phyloP scores from a whole-genome alignment of 2,797 vertebrate species.

The Linurgus olivaceus region DNA sequence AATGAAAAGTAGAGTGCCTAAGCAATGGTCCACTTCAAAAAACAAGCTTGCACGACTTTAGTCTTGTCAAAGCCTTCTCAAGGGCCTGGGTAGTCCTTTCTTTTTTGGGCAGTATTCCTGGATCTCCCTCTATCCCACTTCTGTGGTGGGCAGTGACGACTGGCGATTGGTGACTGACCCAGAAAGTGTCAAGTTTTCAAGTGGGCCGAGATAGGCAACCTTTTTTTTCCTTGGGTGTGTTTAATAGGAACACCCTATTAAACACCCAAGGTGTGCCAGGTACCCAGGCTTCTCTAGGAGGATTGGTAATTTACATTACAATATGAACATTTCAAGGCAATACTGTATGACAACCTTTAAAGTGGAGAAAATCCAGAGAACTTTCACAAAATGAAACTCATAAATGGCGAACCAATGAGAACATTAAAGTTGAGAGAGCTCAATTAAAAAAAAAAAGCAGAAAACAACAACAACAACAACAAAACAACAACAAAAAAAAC shows the following conservation, averaged over 20 bases:
- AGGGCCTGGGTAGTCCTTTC: neutral
- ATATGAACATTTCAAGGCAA: neutral
- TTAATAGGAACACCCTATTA: neutral
- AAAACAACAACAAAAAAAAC: too few relatives aligned
- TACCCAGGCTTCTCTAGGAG: neutral
- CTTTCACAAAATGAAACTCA: neutral
- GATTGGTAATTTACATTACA: neutral
- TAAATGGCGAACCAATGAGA: neutral
- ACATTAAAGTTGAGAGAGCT: neutral
- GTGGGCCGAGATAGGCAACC: neutral
- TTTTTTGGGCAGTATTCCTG: neutral
- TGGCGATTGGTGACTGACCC: neutral
- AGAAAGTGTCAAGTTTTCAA: neutral
- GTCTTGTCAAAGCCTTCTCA: neutral
- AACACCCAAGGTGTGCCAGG: neutral
- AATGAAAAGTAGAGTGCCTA: neutral
- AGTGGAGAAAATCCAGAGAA: neutral
- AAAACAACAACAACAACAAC: too few relatives aligned
- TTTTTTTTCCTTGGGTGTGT: neutral
- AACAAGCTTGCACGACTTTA: neutral
- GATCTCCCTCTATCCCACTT: neutral
- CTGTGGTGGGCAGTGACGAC: neutral
- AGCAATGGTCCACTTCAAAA: neutral
- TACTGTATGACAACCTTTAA: neutral
- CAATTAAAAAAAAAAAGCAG: neutral